Base-by-base conservation (phyloP, 2,797 vertebrate species). In the Gymnodraco acuticeps region DNA sequence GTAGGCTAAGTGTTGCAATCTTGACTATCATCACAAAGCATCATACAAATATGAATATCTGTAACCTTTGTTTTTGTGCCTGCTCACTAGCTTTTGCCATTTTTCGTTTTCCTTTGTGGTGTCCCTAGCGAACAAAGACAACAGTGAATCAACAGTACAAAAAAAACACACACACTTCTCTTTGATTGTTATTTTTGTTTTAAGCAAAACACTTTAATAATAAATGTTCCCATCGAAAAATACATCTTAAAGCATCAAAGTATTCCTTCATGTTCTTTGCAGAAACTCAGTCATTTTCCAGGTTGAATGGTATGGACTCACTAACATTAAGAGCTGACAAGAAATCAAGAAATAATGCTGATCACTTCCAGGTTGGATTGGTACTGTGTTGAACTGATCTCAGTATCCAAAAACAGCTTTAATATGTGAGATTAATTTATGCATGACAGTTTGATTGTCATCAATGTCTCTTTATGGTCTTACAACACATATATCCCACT, bases 141-240 rank as follows among this genome's bases (percentile, higher is more conserved):
- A 65, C 47, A 80, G 73, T 56, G 16, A 62, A 65, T 70, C 52
- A 63, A 70, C 13, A 38, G 33, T 38, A 7, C 8, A 38, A 9
- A 38, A 9, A 27, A 27, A 4, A 38, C 33, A 38, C 19, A 83
- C 65, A 70, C 51, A 78, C 31, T 80, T 83, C 1, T 60, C 20
- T 75, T 66, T 81, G 27, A 61, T 77, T 54, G 31, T 81, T 83
- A 75, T 10, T 74, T 82, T 82, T 27, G 79, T 75, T 88, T 88
- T 88, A 92, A 90, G 50, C 64, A 73, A 70, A 82, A 80, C 72
- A 84, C 74, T 76, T 88, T 83, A 50, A 56, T 14, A 67, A 80
- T 62, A 87, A 1, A 8, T 69, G 75, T 82, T 78, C 78, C 23
- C 31, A 82, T 74, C 65, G 54, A 72, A 88, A 90, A 88, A 74